Evolutionary conservation across 2,797 vertebrate species (phyloP).

Genomic region (Smutsia gigantea): DNA sequence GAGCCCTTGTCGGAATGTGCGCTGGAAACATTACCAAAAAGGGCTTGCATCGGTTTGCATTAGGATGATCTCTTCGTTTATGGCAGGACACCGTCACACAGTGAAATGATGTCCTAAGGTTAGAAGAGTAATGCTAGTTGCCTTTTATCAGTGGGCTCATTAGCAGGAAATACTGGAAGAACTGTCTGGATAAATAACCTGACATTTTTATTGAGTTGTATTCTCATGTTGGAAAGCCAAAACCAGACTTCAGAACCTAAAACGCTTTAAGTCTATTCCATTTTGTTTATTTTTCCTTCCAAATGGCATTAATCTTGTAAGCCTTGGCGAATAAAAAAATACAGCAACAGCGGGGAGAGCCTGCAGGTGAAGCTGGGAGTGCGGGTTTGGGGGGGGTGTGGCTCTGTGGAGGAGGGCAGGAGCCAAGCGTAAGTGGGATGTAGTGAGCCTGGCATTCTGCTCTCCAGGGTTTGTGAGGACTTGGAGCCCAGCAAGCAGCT

Average conservation of each 20-base stretch:
- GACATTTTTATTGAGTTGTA: not conserved
- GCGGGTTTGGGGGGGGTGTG: not conserved
- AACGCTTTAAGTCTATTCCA: not conserved
- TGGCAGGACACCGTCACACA: not conserved
- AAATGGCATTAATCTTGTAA: not conserved
- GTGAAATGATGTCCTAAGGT: too few species aligned
- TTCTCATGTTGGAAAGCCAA: not conserved
- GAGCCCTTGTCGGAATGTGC: not conserved
- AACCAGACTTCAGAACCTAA: not conserved
- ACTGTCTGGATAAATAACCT: not conserved
- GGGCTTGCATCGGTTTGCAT: not conserved
- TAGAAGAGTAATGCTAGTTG: too few species aligned
- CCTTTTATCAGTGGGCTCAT: too few species aligned
- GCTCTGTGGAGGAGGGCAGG: not conserved
- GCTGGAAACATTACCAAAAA: not conserved
- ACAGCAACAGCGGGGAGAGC: too few species aligned
- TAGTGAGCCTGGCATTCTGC: constrained; percentile 52
- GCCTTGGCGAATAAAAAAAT: not conserved
- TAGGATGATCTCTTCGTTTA: not conserved
- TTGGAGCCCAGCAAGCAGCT: constrained; percentile 76
- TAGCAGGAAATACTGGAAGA: not conserved
- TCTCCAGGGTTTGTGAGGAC: constrained; percentile 66
- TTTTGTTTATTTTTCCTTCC: not conserved
- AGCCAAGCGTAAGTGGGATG: not conserved
- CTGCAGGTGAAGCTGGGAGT: too few species aligned